Evolutionary conservation across 2,113 vertebrate species (phyloP), one percentile per base, ranked within the genome.

Genomic region (Picathartes gymnocephalus): DNA sequence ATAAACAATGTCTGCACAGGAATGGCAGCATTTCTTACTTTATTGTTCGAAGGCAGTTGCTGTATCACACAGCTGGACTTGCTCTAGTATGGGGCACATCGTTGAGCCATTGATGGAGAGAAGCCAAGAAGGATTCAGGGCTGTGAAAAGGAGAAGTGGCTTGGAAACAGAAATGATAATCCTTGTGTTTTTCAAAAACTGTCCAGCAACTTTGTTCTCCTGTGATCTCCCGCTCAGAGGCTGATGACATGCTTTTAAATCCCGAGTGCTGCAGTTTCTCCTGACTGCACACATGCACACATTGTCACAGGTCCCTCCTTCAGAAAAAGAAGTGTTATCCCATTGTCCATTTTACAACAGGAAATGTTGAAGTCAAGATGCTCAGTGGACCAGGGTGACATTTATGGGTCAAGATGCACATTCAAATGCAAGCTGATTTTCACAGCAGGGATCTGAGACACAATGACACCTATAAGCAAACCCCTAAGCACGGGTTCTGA

Each of bases 391-490:
- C 97, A 97, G 91, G 90, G 82, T 98, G 97, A 97, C 97, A 97
- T 98, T 98, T 98, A 97, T 97, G 97, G 97, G 97, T 98, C 98
- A 98, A 92, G 96, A 97, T 97, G 90, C 97, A 97, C 97, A 98
- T 98, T 98, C 97, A 98, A 95, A 97, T 97, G 95, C 94, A 98
- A 97, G 96, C 85, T 97, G 97, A 97, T 98, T 98, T 97, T 96
- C 98, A 96, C 96, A 98, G 96, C 81, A 94, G 95, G 96, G 87
- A 95, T 95, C 50, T 96, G 96, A 97, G 94, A 96, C 94, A 97
- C 97, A 96, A 96, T 97, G 97, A 97, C 97, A 97, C 97, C 97
- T 96, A 91, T 96, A 97, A 85, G 87, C 86, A 98, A 98, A 88
- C 86, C 93, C 92, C 97, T 83, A 94, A 97, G 82, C 91, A 89